Evolutionary conservation across 2,888 invertebrate genomes (phyloP), one percentile per base, ranked within the genome.

Genomic region (Tachina grossa): DNA sequence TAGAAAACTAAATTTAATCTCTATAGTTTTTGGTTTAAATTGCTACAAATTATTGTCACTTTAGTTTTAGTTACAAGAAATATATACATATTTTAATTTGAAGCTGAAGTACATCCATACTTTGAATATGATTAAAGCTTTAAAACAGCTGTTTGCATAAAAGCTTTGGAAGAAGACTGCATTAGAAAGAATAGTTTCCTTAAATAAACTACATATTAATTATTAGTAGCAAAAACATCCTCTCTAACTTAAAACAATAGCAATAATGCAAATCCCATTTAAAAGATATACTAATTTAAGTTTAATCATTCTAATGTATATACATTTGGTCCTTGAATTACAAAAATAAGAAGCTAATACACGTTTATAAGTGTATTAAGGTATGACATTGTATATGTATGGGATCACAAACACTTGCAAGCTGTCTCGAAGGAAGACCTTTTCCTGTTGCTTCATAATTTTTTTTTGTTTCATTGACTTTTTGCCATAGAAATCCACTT

Each of bases 401-500:
- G 16, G 4, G 53, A 63, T 53, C 63, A 53, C 57, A 63, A 39
- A 14, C 47, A 55, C 55, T 65, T 55, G 19, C 41, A 47, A 65
- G 39, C 39, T 22, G 41, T 22, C 71, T 77, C 66, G 11, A 55
- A n/a, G 13, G 53, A 8, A 31, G 47, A 10, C 61, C 66, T 59
- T 59, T 63, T 57, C 5, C 8, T 13, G 11, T 1, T 45, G 2
- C 53, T 68, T 59, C 65, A 9, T 77, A 0, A 1, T 45, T 39
- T 71, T 57, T 39, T 76, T 51, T 57, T 45, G 45, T 61, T 59
- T 1, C 41, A 61, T 76, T 47, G 9, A 39, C 61, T 61, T 71
- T 47, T 31, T 72, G 61, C 84, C 81, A 86, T 83, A 84, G 84
- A 87, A 90, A 91, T 91, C 89, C 91, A 91, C 91, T 91, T 91